Evolutionary conservation across 2,113 vertebrate species (phyloP).

Genomic region (Pantherophis guttatus): DNA sequence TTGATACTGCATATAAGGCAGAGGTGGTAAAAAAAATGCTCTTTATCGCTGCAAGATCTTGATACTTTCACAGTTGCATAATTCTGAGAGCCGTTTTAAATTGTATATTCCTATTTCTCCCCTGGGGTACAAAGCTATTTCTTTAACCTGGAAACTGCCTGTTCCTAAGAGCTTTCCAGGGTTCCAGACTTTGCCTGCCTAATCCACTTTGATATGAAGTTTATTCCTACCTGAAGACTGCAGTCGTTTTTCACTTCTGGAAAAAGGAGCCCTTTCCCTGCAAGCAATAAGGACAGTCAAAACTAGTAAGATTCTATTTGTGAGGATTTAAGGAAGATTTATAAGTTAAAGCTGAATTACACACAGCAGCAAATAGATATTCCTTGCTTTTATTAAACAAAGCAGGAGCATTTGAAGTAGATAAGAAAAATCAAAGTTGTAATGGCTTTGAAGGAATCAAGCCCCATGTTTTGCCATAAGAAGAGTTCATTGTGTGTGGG

Average conservation of each 20-base stretch:
- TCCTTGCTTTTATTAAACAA: neutral
- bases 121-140: neutral
- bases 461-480: neutral
- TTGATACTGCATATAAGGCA: neutral
- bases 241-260: constrained; percentile 23
- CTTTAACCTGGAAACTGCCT: neutral
- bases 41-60: neutral
- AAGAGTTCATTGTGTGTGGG: neutral
- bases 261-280: constrained; percentile 19
- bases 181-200: neutral
- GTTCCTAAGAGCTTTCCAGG: neutral
- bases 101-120: neutral
- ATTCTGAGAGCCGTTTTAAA: neutral
- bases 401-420: neutral
- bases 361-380: neutral
- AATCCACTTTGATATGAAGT: neutral
- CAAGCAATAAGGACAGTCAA: constrained; percentile 49
- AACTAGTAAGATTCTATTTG: neutral
- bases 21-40: neutral
- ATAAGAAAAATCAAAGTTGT: neutral
- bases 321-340: neutral
- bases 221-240: constrained; percentile 58
- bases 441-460: neutral
- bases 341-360: neutral
- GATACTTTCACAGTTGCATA: neutral